Evolutionary conservation across 2,797 vertebrate species (phyloP).

Genomic region (Parotocinclus haroldoi): DNA sequence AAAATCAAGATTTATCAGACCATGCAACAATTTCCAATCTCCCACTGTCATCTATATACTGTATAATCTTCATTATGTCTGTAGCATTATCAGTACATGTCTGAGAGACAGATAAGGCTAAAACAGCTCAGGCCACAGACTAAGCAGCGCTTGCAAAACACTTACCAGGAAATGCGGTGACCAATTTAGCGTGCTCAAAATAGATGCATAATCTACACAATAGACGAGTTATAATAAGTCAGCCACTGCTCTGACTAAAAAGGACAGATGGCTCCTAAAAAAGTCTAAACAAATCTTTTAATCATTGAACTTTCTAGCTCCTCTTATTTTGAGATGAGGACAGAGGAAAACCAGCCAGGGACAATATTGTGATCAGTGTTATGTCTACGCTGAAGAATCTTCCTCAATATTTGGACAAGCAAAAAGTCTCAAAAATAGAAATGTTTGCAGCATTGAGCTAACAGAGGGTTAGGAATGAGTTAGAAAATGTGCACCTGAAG

Average conservation of each 20-base stretch:
- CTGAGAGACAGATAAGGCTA: constrained; percentile 1
- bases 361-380: too few relatives aligned
- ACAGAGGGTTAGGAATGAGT: too few relatives aligned
- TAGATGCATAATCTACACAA: not conserved
- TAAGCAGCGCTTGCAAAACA: constrained; percentile 24
- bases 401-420: too few relatives aligned
- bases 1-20: too few relatives aligned
- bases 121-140: constrained; percentile 28
- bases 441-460: too few relatives aligned
- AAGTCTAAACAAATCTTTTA: not conserved
- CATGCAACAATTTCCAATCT: too few relatives aligned
- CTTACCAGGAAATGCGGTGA: not conserved
- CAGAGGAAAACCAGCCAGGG: not conserved
- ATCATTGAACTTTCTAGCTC: not conserved
- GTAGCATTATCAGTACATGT: too few relatives aligned
- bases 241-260: not conserved
- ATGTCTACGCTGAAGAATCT: too few relatives aligned
- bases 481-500: too few relatives aligned
- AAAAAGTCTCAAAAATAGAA: too few relatives aligned
- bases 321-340: not conserved
- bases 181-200: constrained; percentile 14
- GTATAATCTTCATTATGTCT: too few relatives aligned
- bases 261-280: constrained; percentile 7
- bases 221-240: not conserved
- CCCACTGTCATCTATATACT: too few relatives aligned